phyloP scores from a whole-genome alignment of 2,113 vertebrate genomes.

The Halcyon malimbica region DNA sequence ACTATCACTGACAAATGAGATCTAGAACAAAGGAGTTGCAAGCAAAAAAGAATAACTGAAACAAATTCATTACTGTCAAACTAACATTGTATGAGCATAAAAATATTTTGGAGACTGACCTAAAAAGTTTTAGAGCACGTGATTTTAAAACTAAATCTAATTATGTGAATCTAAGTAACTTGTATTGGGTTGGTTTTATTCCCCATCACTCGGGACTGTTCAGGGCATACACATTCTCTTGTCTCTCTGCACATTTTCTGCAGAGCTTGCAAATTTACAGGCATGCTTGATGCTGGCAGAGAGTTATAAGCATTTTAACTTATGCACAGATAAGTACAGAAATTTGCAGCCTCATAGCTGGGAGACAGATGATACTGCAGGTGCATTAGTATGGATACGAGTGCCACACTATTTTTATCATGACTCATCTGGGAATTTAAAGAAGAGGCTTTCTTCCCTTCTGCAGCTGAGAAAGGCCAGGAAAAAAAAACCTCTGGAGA shows the following conservation, averaged over 20 bases:
- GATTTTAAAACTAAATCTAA: not conserved
- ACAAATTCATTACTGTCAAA: not conserved
- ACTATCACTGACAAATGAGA: not conserved
- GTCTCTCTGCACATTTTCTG: not conserved
- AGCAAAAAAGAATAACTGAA: not conserved
- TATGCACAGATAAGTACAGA: not conserved
- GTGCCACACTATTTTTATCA: constrained; percentile 48
- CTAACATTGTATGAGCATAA: not conserved
- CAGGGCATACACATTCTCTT: not conserved
- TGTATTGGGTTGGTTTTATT: not conserved
- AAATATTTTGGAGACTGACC: not conserved
- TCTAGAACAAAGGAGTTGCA: not conserved
- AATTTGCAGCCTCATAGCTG: constrained; percentile 43
- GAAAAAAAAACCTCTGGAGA: constrained; percentile 6
- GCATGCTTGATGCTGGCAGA: not conserved
- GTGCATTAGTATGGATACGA: constrained; percentile 2
- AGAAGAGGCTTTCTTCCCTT: not conserved
- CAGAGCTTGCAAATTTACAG: not conserved
- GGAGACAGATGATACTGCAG: constrained; percentile 45
- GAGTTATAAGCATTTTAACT: constrained; percentile 14
- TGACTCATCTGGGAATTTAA: constrained; percentile 53
- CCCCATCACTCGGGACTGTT: not conserved
- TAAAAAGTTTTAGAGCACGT: not conserved
- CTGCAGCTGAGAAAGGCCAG: constrained; percentile 23
- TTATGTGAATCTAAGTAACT: not conserved